Evolutionary conservation across 2,797 vertebrate species (phyloP), one percentile per base, ranked within the genome.

Genomic region (Molossus alvarezi): DNA sequence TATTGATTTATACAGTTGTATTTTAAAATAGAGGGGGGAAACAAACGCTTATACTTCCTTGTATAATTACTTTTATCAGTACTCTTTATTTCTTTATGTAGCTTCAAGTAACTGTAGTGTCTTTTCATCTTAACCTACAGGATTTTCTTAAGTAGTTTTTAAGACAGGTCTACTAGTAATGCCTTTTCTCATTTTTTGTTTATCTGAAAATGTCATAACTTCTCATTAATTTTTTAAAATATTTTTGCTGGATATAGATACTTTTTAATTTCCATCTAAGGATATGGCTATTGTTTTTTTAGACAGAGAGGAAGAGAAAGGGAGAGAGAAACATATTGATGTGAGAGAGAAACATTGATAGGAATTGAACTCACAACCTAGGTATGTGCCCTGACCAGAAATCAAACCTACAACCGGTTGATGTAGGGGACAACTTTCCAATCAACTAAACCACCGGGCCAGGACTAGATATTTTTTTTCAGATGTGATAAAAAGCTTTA

Each of bases 11-110:
- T 65, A 25, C 25, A 37, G 6, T 75, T 82, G 2, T 75, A 53
- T 75, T 81, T 87, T 76, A 95, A 86, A 72, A 75, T 13, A 65
- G 37, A 77, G 9, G 58, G 37, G 67, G 58, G 33, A 86, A 84
- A 73, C 57, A 33, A 86, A 57, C 48, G 48, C 57, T 86, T 86
- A 37, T 48, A 33, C 33, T 91, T 14, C 33, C 13, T 51, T 85
- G 9, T 85, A 25, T 25, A 57, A 85, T 57, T 85, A 71, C 82
- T 14, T 85, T 85, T 51, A 82, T n/a, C 9, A 21, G 20, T 51
- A 84, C 25, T 33, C 13, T 29, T 80, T 73, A 84, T 60, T 90
- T 90, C 21, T 71, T 90, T 37, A 62, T 64, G 37, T 67, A 65
- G 21, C 29, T 64, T 79, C 8, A 75, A n/a, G 37, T 83, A 62